Percentiles rank a stretch among this genome's conserved stretches.
Conservation (phyloP, 2,113 vertebrate species). For the Gobio gobio region DNA sequence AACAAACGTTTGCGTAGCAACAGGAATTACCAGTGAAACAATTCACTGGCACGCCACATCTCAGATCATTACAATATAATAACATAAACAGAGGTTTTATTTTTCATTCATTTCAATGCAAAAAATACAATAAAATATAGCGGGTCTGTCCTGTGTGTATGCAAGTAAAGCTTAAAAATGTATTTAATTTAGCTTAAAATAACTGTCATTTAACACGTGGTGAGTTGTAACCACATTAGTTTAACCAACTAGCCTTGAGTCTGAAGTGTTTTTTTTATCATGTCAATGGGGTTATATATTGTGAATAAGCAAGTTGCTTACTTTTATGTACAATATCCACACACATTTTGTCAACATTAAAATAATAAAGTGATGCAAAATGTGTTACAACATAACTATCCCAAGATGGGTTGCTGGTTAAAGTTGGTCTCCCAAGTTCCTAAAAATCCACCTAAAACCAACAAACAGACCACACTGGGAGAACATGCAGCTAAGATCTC, state of each 20-base stretch:
- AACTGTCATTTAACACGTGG: neutral
- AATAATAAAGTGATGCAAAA: neutral
- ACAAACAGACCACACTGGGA: neutral
- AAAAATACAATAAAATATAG: too few species aligned
- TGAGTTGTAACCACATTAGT: neutral
- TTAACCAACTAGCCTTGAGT: neutral
- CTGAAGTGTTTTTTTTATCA: too few species aligned
- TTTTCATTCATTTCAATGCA: neutral
- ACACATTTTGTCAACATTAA: neutral
- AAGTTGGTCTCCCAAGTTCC: constrained; percentile 1
- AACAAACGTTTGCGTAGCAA: neutral
- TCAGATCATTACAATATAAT: neutral
- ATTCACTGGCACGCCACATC: neutral
- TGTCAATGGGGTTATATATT: too few species aligned
- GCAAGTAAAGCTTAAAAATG: too few species aligned
- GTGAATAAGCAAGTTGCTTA: neutral
- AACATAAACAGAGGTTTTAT: neutral
- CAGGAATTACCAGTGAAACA: neutral
- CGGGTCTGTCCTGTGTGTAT: too few species aligned
- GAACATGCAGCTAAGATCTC: neutral
- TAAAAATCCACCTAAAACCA: neutral
- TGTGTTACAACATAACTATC: neutral
- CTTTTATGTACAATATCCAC: neutral
- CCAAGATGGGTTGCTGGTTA: constrained; percentile 1
- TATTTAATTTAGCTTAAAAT: neutral